A percentile compares a stretch with the other conserved stretches of the same genome.
These are phyloP conservation scores for Atethmia centrago DNA, from an alignment of 2,888 invertebrate species.

Conservation along the genomic window DNA sequence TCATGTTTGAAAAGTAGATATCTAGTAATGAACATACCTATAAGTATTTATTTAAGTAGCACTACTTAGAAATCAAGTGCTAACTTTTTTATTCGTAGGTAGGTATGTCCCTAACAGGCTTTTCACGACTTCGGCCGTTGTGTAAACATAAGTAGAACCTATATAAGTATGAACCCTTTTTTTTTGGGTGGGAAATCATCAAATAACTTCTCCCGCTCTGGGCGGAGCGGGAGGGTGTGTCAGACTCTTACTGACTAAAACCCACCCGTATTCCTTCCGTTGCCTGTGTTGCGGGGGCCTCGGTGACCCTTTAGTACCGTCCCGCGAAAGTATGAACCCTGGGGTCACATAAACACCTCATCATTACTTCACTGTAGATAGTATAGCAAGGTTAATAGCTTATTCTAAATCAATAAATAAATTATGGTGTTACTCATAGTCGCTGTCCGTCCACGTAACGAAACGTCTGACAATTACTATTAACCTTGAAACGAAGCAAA, in stretches of 20 bases:
- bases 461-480: conserved; percentile 40
- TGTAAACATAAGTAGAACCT: neutral
- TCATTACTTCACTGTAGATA: neutral
- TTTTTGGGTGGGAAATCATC: too few relatives aligned
- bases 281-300: too few relatives aligned
- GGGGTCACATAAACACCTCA: conserved; percentile 7
- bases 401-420: conserved; percentile 3
- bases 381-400: neutral
- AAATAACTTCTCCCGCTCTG: too few relatives aligned
- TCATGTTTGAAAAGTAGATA: neutral
- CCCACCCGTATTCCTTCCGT: too few relatives aligned
- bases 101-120: neutral
- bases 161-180: too few relatives aligned
- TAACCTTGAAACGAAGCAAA: conserved; percentile 61
- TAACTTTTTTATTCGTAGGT: neutral
- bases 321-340: neutral
- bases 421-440: neutral
- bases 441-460: conserved; percentile 1
- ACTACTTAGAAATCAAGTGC: neutral
- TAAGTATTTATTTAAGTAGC: neutral
- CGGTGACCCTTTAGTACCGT: too few relatives aligned
- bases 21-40: neutral
- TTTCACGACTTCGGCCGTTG: neutral
- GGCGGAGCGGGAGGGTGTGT: too few relatives aligned
- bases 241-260: too few relatives aligned